Evolutionary conservation across 2,888 invertebrate species (phyloP).

Genomic region (Alsophila aescularia): DNA sequence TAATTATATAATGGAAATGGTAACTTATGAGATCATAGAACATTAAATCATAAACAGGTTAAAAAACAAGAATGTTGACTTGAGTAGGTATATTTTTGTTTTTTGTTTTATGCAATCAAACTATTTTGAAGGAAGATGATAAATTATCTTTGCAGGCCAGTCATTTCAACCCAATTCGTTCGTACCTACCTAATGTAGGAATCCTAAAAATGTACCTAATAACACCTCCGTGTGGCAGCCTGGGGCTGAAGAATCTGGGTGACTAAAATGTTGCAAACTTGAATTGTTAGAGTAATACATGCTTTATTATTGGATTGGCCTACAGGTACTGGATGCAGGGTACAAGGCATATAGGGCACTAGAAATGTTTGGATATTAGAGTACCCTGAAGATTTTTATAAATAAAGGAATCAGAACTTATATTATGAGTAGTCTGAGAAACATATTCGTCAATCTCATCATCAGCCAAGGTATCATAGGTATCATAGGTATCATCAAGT

Average conservation of each 20-base stretch:
- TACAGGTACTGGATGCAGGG: no score
- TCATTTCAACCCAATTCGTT: conserved; percentile 56
- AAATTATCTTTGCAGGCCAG: conserved; percentile 51
- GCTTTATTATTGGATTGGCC: no score
- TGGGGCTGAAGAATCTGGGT: conserved; percentile 39
- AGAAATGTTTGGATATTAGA: no score
- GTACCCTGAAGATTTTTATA: no score
- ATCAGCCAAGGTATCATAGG: no score
- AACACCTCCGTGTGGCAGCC: conserved; percentile 52
- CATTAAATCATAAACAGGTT: background rate
- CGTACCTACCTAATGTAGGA: conserved; percentile 50
- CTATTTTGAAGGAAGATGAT: conserved; percentile 52
- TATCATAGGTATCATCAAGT: no score
- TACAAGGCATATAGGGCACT: no score
- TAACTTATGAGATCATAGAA: no score
- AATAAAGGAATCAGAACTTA: no score
- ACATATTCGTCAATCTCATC: no score
- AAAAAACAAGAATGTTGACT: conserved; percentile 6
- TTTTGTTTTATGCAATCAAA: conserved; percentile 39
- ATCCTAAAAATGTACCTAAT: conserved; percentile 59
- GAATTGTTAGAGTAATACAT: background rate
- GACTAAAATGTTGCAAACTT: conserved; percentile 54
- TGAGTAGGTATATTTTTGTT: conserved; percentile 18
- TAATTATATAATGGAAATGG: no score
- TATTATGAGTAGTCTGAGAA: no score